Percentiles rank a stretch among this genome's conserved stretches.
These are phyloP conservation scores for Sebastes ruberrimus DNA, from an alignment of 2,797 vertebrate species.

Conservation along the genomic window DNA sequence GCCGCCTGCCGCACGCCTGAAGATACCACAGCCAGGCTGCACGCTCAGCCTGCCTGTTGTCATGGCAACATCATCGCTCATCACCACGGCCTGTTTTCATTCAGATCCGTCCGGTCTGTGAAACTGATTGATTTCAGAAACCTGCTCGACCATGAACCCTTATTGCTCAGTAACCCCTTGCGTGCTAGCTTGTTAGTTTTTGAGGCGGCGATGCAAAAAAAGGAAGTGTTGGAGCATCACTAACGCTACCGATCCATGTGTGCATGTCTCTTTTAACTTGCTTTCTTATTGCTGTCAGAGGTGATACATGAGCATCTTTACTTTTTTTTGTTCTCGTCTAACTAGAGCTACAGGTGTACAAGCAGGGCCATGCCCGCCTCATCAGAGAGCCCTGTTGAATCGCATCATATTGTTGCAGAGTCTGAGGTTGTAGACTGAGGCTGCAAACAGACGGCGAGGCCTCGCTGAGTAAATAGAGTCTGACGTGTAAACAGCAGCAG, in stretches of 20 bases:
- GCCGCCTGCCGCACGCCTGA: conserved; percentile 74
- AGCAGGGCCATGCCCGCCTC: not conserved
- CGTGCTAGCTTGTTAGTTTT: conserved; percentile 52
- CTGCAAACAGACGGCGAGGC: conserved; percentile 36
- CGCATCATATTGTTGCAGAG: not conserved
- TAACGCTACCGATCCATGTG: conserved; percentile 3
- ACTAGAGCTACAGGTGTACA: conserved; percentile 37
- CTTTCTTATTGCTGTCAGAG: conserved; percentile 20
- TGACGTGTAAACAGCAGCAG: conserved; percentile 60
- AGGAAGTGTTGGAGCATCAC: not conserved
- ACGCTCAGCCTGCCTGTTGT: conserved; percentile 90
- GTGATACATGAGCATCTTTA: conserved; percentile 13
- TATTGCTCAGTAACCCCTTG: conserved; percentile 52
- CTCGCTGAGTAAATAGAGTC: conserved; percentile 57
- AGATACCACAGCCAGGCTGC: conserved; percentile 76
- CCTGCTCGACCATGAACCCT: conserved; percentile 82
- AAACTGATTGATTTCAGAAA: conserved; percentile 88
- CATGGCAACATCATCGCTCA: conserved; percentile 93
- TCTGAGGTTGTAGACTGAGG: not conserved
- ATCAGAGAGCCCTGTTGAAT: not conserved
- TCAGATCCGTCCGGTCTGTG: conserved; percentile 87
- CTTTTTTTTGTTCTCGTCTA: conserved; percentile 1
- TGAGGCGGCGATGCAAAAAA: conserved; percentile 16
- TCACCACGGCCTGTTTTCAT: conserved; percentile 88
- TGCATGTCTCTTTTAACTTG: conserved; percentile 52